Base-by-base conservation (phyloP, 2,113 vertebrate species). In the Origma solitaria region DNA sequence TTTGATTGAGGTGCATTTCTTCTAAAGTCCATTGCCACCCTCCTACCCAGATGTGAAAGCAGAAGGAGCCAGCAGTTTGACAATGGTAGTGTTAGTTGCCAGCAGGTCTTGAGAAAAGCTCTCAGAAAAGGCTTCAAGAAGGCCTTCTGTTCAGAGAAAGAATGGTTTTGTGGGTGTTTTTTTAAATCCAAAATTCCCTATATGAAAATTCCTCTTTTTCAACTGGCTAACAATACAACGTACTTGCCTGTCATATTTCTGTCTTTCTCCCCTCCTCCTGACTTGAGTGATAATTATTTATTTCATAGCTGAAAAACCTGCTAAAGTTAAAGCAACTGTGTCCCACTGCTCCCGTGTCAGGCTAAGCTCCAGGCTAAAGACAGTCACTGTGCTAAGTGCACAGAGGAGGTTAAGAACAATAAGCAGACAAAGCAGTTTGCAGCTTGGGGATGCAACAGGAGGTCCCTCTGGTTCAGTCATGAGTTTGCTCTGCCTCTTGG, bases 341-440 rank as follows among this genome's bases (percentile, higher is more conserved):
- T 96, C 85, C 90, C 71, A 54, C 71, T 88, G 94, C 92, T 95
- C 60, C 81, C 0, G 5, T 85, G 86, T 91, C 87, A 95, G 96
- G 80, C 90, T 89, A 89, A 96, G 94, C 97, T 97, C 75, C 96
- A 96, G 96, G 94, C 97, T 95, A 95, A 92, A 96, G 94, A 62
- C 90, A 95, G 86, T 88, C 75, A 33, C 75, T 95, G 92, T 77
- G 78, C 90, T 85, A 84, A 94, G 83, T 95, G 92, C 84, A 68
- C 78, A 58, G 73, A 96, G 88, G 82, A 97, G 73, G 80, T 93
- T 94, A 96, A 91, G 89, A 81, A 82, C 80, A 90, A 56, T 60
- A 84, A 94, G 88, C 50, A 96, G 73, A 72, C 4, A n/a, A 85
- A 92, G 90, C 84, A 95, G 28, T 88, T 66, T 81, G 64, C 81